phyloP scores from a whole-genome alignment of 2,888 invertebrate species.

The Imbricaverruca yamaguchii region DNA sequence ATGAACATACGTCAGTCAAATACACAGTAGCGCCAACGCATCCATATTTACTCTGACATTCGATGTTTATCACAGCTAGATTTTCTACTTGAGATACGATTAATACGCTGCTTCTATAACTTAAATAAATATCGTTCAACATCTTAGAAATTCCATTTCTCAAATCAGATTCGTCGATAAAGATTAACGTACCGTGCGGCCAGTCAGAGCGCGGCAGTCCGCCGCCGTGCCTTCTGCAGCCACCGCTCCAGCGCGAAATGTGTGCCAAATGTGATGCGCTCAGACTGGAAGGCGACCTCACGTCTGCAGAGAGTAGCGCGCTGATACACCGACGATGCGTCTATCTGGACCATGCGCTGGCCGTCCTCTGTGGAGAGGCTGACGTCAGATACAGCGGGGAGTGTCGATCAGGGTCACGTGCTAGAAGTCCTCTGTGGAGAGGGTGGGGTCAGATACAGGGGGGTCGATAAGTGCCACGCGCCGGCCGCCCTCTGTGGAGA shows the following conservation, averaged over 20 bases:
- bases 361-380: background rate
- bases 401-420: background rate
- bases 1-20: too few relatives aligned
- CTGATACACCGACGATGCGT: background rate
- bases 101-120: too few relatives aligned
- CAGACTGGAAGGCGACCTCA: constrained; percentile 12
- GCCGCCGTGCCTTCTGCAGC: background rate
- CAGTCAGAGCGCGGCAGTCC: background rate
- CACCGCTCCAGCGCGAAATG: constrained; percentile 25
- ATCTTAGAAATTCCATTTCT: too few relatives aligned
- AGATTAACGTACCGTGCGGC: background rate
- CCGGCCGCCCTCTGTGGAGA: background rate
- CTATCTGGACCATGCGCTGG: background rate
- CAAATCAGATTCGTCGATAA: too few relatives aligned
- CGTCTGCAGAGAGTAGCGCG: background rate
- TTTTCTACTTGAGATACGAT: too few relatives aligned
- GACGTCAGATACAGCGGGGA: too few relatives aligned
- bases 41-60: too few relatives aligned
- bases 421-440: background rate
- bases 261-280: constrained; percentile 25
- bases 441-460: background rate
- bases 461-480: background rate
- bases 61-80: too few relatives aligned
- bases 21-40: too few relatives aligned
- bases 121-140: too few relatives aligned